Conservation (phyloP, 2,888 invertebrate species). For the Tortrix viridana region DNA sequence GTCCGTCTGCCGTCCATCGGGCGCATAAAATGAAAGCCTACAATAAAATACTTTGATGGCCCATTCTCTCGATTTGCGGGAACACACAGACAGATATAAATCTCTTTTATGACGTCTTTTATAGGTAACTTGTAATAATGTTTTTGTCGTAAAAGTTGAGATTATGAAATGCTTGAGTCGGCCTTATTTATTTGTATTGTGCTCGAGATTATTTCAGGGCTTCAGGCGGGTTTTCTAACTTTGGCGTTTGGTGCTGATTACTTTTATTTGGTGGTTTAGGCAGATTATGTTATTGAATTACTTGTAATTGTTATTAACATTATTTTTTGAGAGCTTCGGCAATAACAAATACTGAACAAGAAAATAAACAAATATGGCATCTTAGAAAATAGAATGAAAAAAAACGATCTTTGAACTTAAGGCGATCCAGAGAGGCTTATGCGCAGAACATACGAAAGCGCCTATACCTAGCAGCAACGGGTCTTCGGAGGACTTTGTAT, state of each 20-base stretch:
- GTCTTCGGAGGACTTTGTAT: too few relatives aligned
- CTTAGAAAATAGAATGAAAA: too few relatives aligned
- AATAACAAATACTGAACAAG: too few relatives aligned
- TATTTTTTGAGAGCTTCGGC: too few relatives aligned
- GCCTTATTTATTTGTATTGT: slow-evolving; percentile 23
- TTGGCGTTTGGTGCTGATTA: not conserved
- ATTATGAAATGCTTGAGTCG: slow-evolving; percentile 36
- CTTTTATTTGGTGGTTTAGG: too few relatives aligned
- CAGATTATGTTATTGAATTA: too few relatives aligned
- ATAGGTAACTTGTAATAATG: slow-evolving; percentile 40
- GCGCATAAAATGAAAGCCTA: slow-evolving; percentile 38
- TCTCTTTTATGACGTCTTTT: slow-evolving; percentile 40
- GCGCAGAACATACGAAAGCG: too few relatives aligned
- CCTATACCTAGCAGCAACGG: too few relatives aligned
- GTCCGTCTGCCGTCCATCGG: slow-evolving; percentile 22
- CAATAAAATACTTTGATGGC: slow-evolving; percentile 40
- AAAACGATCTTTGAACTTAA: too few relatives aligned
- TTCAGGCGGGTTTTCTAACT: not conserved
- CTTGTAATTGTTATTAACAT: too few relatives aligned
- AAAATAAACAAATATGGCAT: too few relatives aligned
- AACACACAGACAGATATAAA: slow-evolving; percentile 39
- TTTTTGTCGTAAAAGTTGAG: slow-evolving; percentile 38
- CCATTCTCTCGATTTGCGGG: slow-evolving; percentile 39
- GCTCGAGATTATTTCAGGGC: not conserved
- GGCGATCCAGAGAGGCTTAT: too few relatives aligned